A percentile compares a stretch with the other conserved stretches of the same genome.
Evolutionary conservation across 53 echinoderm and acorn worm genomes (phyloP).

Genomic region (Antedon mediterranea): DNA sequence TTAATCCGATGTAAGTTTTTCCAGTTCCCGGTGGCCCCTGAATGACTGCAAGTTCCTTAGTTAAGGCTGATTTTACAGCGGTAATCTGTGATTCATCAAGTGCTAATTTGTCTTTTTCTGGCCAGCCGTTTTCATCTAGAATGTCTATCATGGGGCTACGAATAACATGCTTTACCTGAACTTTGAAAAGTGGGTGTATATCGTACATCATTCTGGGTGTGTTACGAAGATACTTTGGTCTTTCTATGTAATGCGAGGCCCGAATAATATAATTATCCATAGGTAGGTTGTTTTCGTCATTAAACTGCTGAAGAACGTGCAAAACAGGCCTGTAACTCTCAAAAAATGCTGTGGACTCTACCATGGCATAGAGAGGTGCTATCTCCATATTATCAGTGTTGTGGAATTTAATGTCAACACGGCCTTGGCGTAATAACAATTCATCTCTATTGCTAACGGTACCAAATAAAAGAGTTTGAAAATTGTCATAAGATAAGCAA

Average conservation of each 20-base stretch:
- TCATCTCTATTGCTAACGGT: conserved; percentile 31
- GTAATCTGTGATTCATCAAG: conserved; percentile 44
- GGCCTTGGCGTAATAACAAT: conserved; percentile 42
- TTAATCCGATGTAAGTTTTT: conserved; percentile 63
- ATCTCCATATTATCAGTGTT: conserved; percentile 21
- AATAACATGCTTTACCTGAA: no score
- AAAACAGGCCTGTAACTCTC: conserved; percentile 81
- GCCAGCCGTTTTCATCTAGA: conserved; percentile 16
- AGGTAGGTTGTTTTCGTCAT: conserved; percentile 25
- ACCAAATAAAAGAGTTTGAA: conserved; percentile 39
- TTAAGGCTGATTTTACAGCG: conserved; percentile 52
- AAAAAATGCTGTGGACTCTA: conserved; percentile 78
- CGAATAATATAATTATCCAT: conserved; percentile 53
- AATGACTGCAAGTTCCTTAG: conserved; percentile 59
- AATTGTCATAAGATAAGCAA: conserved; percentile 54
- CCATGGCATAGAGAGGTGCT: conserved; percentile 49
- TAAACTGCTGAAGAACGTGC: conserved; percentile 42
- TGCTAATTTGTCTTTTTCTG: conserved; percentile 12
- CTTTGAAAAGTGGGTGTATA: neutral
- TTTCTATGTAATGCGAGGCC: conserved; percentile 15
- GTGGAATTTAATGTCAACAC: conserved; percentile 66
- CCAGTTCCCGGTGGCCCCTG: conserved; percentile 95
- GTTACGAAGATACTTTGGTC: conserved; percentile 34
- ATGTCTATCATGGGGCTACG: neutral
- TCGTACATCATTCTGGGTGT: neutral